Base-by-base conservation (phyloP, 2,113 vertebrate genomes). In the Planiliza haematocheilus region DNA sequence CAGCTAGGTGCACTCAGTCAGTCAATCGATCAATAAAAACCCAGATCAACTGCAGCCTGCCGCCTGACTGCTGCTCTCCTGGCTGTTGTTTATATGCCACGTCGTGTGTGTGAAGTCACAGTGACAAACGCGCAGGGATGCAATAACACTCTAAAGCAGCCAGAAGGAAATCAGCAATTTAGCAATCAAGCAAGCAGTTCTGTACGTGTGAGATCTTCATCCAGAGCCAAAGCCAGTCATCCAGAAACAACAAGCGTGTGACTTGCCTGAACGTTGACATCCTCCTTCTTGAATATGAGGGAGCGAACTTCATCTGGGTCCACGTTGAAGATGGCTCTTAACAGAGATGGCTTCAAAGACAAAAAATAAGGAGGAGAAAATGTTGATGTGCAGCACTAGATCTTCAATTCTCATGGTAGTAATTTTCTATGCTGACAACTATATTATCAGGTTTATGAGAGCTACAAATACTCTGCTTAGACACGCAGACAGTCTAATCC, bases 251-350 rank as follows among this genome's bases (percentile, higher is more conserved):
- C 12, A 17, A 41, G 12, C 45, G 52, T 18, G 10, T 7, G 65
- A 65, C 58, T 62, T 93, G 98, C 98, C 96, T 99, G 97, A 89
- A 97, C 94, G 90, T 99, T 99, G 90, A 99, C 97, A 92, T 99
- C 97, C 94, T 99, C 97, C 84, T 99, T 99, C 93, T 98, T 98
- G 93, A 99, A 97, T 92, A 99, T 97, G 86, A 99, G 94, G 69
- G 97, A 93, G 74, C 96, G 96, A 80, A 99, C 97, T 95, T 99
- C 97, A 85, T 98, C 96, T 7, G 97, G 95, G 89, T 99, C 97
- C 89, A 96, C 96, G 52, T 97, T 98, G 94, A 99, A 99, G 94
- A 99, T 98, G 89, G 98, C 98, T 95, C 95, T 96, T 86, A 99
- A 94, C 92, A 99, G 91, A 60, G 96, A 96, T 43, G 97, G 96